Evolutionary conservation across 1,140 invertebrate species (phyloP), one percentile per base, ranked within the genome.

Genomic region (Laupala kohalensis): DNA sequence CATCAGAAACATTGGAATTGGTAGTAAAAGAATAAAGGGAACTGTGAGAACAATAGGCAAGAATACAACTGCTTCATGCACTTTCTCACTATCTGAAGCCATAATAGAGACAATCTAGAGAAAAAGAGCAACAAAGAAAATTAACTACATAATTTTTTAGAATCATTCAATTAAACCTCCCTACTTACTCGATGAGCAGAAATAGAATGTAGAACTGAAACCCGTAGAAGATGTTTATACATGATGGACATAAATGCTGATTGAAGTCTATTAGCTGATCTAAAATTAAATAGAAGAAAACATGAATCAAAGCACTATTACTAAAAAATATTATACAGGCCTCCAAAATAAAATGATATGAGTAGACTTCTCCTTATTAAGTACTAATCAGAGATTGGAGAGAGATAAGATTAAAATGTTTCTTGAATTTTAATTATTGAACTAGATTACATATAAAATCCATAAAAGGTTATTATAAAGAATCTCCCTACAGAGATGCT

Each of bases 41-140:
- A 74, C 75, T 26, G 76, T 75, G 64, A 76, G 74, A 63, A 76
- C 72, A 6, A 76, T 37, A 0, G 75, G 75, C 15, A 76, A 76
- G 69, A 75, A 69, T 9, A 73, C 64, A 19, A 77, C 74, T 12
- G 77, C 69, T 65, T 78, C 77, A 69, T 76, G 75, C 0, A 78
- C 68, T 5, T 72, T 75, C 62, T 76, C 74, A 63, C 76, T 76
- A 62, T 76, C 75, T 30, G 76, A 75, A 23, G 76, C 75, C 66
- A 76, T 75, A 68, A 76, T 76, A 3, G 74, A 77, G 68, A 78
- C 73, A 0, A 74, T 78, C 76, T 78, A 71, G 29, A 76, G 74
- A n/a, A 73, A 66, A 69, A 74, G 69, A 67, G 65, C 64, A 25
- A n/a, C n/a, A n/a, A n/a, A n/a, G 37, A 53, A 53, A 53, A 53